Base-by-base conservation (phyloP, 2,113 vertebrate species). In the Lagopus muta region DNA sequence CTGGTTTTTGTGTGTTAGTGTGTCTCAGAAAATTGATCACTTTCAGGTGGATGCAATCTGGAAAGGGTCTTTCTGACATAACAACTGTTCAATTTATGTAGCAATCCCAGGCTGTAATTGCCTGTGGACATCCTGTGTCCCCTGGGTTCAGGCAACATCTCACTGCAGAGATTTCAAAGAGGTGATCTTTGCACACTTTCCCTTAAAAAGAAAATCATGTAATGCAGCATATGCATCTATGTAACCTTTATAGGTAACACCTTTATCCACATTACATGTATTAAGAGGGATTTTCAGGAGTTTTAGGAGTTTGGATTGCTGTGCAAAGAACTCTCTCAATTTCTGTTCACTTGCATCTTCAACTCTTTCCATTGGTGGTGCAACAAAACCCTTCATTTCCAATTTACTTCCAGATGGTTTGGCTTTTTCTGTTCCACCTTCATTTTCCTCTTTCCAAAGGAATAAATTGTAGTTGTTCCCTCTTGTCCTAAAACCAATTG, bases 401-500 rank as follows among this genome's bases (percentile, higher is more conserved):
- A 55, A 21, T 72, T 86, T 75, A 64, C 28, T 75, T 92, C 58
- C 77, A 67, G 86, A 22, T 13, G 10, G 28, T 83, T 83, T 77
- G 50, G 62, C 28, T 78, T 45, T 80, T 66, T 82, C 62, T 73
- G 36, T 74, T 81, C 38, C 32, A 90, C 52, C 36, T 71, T 47
- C 16, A 8, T 78, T 55, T 75, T 90, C 43, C 10, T 67, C 73
- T 90, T 86, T 75, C 65, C 61, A 55, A 20, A 62, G 36, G 16
- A 90, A 69, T 67, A 90, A 87, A 86, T 64, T 71, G 57, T 71
- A 89, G 70, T 58, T 81, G 61, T 82, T 84, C 32, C 21, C 19
- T 86, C 89, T 71, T 84, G 69, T 89, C 69, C 83, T 89, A 47
- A 78, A 96, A 70, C 12, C 4, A 95, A 81, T 71, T 78, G 30